Percentiles rank a stretch among this genome's conserved stretches.
These are phyloP conservation scores for Apis laboriosa DNA, from an alignment of 1,140 invertebrate genomes.

Conservation along the genomic window DNA sequence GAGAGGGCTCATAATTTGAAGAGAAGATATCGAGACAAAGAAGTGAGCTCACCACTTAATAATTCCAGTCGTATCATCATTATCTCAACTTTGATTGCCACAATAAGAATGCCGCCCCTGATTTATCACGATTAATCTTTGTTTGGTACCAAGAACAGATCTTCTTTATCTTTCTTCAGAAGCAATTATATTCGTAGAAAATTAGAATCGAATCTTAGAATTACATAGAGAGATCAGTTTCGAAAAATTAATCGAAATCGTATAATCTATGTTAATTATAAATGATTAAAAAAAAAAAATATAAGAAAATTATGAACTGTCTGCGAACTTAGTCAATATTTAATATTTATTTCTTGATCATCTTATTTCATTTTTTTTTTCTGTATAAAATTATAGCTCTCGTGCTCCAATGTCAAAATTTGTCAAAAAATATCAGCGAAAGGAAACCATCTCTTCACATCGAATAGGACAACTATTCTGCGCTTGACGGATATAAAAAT, in stretches of 20 bases:
- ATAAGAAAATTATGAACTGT: too few relatives aligned
- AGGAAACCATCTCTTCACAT: background rate
- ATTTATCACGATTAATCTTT: constrained; percentile 4
- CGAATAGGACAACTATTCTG: background rate
- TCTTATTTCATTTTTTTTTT: background rate
- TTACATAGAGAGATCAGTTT: too few relatives aligned
- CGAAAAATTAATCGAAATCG: too few relatives aligned
- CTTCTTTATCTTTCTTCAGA: background rate
- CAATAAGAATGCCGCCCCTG: background rate
- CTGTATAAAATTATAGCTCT: background rate
- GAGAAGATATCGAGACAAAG: background rate
- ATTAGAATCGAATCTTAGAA: background rate
- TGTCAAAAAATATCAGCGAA: too few relatives aligned
- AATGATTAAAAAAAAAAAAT: too few relatives aligned
- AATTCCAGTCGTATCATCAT: constrained; percentile 6
- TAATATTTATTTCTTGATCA: background rate
- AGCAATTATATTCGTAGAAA: background rate
- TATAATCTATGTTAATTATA: too few relatives aligned
- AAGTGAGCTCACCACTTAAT: constrained; percentile 8
- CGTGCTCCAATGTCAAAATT: background rate
- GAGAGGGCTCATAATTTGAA: background rate
- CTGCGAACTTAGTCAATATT: background rate
- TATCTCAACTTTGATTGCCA: background rate
- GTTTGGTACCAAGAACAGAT: background rate
- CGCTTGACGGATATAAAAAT: constrained; percentile 18